phyloP scores from a whole-genome alignment of 2,888 invertebrate species.

The Taphrorychus bicolor region DNA sequence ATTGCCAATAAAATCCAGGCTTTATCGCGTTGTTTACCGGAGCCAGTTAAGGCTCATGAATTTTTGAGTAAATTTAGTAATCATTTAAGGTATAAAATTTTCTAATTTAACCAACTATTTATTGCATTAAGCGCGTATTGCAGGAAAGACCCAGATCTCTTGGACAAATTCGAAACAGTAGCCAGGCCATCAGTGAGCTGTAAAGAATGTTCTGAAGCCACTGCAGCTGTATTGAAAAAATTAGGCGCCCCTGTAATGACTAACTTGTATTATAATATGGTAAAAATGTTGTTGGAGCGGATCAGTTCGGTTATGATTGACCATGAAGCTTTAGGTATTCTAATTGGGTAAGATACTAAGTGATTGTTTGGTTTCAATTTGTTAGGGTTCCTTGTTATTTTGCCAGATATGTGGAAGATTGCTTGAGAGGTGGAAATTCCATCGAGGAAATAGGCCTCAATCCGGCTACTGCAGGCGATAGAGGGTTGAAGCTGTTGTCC shows the following conservation, averaged over 20 bases:
- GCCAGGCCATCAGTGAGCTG: conserved; percentile 91
- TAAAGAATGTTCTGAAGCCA: conserved; percentile 92
- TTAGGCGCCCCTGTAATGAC: conserved; percentile 94
- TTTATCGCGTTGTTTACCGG: conserved; percentile 85
- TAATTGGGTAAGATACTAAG: conserved; percentile 49
- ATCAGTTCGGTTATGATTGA: conserved; percentile 97
- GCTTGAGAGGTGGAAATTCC: conserved; percentile 73
- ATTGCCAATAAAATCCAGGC: conserved; percentile 71
- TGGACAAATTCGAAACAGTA: conserved; percentile 87
- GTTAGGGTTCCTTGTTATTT: not conserved
- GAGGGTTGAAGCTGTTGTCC: conserved; percentile 86
- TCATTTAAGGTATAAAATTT: conserved; percentile 66
- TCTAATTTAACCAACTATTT: not conserved
- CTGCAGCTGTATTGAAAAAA: conserved; percentile 86
- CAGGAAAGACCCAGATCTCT: conserved; percentile 66
- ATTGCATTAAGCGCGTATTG: not conserved
- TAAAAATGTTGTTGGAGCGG: conserved; percentile 93
- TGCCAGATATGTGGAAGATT: conserved; percentile 69
- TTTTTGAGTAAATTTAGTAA: conserved; percentile 83
- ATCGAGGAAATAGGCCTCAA: conserved; percentile 81
- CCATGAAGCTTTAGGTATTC: conserved; percentile 81
- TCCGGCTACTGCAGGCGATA: conserved; percentile 82
- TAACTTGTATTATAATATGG: conserved; percentile 93
- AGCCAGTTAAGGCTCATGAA: conserved; percentile 90
- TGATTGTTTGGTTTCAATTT: conserved; percentile 3